Base-by-base conservation (phyloP, 1,140 invertebrate genomes). In the Heterodera schachtii region DNA sequence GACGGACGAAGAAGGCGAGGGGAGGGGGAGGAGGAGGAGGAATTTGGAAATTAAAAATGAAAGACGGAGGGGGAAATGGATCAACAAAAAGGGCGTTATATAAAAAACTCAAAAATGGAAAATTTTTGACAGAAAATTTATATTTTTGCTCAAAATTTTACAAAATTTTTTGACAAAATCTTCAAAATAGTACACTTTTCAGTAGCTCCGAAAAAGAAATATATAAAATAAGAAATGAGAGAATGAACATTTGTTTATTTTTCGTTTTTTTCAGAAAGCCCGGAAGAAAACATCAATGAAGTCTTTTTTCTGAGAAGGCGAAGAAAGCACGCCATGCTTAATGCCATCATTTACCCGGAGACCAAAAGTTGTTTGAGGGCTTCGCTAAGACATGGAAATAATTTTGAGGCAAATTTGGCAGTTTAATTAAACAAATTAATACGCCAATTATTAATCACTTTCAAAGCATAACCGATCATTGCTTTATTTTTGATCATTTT, bases 301-400 rank as follows among this genome's bases (percentile, higher is more conserved):
- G 83, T 70, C 13, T 85, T 85, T 70, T 69, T 78, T 21, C 71
- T 85, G 21, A 73, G 75, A 47, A 49, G 76, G 71, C 69, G 77
- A 47, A 41, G 81, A 31, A 60, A 84, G 41, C 87, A 85, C 43
- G 75, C 73, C 47, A 52, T 70, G 52, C 77, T 88, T 16, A 86
- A 87, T 73, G 87, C 87, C 5, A 64, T 84, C 11, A 80, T 88
- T 43, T 86, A 81, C 11, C 85, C 84, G 60, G 85, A 85, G 41
- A 60, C 81, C 19, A 70, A 69, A 9, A 73, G 64, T n/a, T 47
- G 43, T 43, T 16, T 76, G 75, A 43, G 43, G n/a, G 66, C 19
- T 16, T 66, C 43, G 9, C 47, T 64, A 9, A 64, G 57, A 19
- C 66, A 66, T 21, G 75, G 75, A 47, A 76, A 76, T 52, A 76